A percentile compares a stretch with the other conserved stretches of the same genome.
Conservation (phyloP, 2,888 invertebrate genomes). For the Cryptosula pallasiana region DNA sequence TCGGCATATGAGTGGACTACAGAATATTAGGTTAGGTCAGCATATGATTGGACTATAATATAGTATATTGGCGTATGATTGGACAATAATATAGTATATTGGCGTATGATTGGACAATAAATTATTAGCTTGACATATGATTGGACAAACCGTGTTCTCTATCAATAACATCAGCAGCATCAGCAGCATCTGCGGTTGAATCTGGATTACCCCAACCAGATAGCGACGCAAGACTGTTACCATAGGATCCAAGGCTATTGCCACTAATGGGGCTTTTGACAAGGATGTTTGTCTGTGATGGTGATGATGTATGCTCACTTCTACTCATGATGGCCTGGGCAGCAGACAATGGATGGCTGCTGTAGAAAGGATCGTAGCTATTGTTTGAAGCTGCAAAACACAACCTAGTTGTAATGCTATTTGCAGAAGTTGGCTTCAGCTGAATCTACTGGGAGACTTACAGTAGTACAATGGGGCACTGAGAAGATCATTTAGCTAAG, state of each 20-base stretch:
- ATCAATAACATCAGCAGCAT: too few relatives aligned
- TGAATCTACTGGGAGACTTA: too few relatives aligned
- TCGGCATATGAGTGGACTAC: conserved; percentile 5
- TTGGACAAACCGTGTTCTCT: too few relatives aligned
- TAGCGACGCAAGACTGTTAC: conserved; percentile 39
- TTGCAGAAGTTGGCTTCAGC: too few relatives aligned
- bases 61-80: background rate
- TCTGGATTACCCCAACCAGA: conserved; percentile 34
- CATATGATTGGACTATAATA: background rate
- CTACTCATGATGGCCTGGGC: conserved; percentile 11
- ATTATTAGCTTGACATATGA: too few relatives aligned
- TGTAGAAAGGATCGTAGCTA: too few relatives aligned
- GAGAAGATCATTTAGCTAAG: too few relatives aligned
- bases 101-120: too few relatives aligned
- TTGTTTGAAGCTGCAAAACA: too few relatives aligned
- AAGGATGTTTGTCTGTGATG: background rate
- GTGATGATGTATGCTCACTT: background rate
- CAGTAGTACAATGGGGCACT: too few relatives aligned
- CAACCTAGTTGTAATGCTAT: too few relatives aligned
- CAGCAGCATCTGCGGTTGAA: background rate
- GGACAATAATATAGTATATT: too few relatives aligned
- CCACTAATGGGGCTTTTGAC: background rate
- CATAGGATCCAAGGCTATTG: conserved; percentile 27
- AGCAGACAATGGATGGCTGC: conserved; percentile 3
- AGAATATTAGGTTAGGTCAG: background rate